Evolutionary conservation across 2,113 vertebrate genomes (phyloP).

Genomic region (Cryptotis parvus): DNA sequence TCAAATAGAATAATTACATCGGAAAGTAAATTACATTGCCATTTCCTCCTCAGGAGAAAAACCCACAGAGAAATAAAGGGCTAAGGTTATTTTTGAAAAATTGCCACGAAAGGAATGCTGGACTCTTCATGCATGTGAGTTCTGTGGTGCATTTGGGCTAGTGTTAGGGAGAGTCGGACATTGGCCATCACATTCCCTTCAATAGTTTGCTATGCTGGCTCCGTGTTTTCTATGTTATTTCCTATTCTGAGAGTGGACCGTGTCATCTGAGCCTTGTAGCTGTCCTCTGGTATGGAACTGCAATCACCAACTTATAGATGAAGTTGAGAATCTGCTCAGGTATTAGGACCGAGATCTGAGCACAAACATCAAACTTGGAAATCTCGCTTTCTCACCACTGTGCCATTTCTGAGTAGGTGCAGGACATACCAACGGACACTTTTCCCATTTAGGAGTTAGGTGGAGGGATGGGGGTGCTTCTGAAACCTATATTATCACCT

Average conservation of each 20-base stretch:
- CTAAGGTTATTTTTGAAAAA: slow-evolving; percentile 63
- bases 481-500: not conserved
- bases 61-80: slow-evolving; percentile 66
- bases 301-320: not conserved
- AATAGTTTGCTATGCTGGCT: not conserved
- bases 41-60: slow-evolving; percentile 83
- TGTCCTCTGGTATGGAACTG: not conserved
- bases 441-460: too few relatives aligned
- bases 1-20: slow-evolving; percentile 66
- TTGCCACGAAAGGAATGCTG: not conserved
- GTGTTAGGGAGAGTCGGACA: not conserved
- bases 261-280: not conserved
- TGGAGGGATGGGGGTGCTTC: not conserved
- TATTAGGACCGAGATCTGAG: not conserved
- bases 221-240: not conserved
- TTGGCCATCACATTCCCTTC: not conserved
- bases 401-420: not conserved
- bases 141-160: slow-evolving; percentile 25
- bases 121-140: slow-evolving; percentile 53
- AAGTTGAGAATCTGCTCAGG: not conserved
- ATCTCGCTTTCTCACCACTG: not conserved
- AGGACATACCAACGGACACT: not conserved
- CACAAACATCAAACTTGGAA: too few relatives aligned
- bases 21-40: slow-evolving; percentile 73
- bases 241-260: not conserved